Evolutionary conservation across 2,888 invertebrate species (phyloP).

Genomic region (Glyphotaelius pellucidus): DNA sequence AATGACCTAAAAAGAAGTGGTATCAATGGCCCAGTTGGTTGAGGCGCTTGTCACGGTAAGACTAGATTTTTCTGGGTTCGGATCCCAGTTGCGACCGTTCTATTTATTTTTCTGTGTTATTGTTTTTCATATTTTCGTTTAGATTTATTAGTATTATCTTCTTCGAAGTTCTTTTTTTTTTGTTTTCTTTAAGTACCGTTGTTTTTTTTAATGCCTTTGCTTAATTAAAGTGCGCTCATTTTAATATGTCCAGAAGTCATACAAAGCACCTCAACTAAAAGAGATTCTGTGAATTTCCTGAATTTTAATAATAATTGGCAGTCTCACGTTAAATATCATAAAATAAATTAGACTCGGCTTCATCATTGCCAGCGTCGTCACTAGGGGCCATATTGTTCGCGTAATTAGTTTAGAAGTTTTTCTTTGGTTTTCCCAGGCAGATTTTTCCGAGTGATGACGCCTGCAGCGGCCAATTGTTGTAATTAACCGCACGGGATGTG

Average conservation of each 20-base stretch:
- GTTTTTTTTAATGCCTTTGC: neutral
- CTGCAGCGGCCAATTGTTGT: conserved; percentile 46
- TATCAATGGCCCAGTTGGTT: too few species aligned
- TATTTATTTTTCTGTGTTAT: too few species aligned
- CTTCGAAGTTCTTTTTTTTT: neutral
- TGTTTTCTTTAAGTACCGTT: neutral
- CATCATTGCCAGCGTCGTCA: neutral
- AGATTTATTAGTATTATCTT: too few species aligned
- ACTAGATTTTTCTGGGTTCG: too few species aligned
- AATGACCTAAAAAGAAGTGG: too few species aligned
- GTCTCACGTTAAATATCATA: neutral
- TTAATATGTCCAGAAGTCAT: neutral
- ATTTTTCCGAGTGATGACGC: conserved; percentile 43
- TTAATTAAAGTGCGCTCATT: neutral
- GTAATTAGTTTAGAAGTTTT: conserved; percentile 42
- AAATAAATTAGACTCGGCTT: neutral
- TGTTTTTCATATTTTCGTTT: too few species aligned
- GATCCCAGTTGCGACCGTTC: too few species aligned
- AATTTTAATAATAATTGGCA: conserved; percentile 4
- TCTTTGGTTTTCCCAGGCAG: conserved; percentile 1
- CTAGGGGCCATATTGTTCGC: conserved; percentile 23
- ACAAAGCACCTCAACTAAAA: neutral
- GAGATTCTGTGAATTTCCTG: neutral
- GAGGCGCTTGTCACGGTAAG: too few species aligned
- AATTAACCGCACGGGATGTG: neutral